Evolutionary conservation across 2,888 invertebrate species (phyloP).

Genomic region (Philopedon plagiatum): DNA sequence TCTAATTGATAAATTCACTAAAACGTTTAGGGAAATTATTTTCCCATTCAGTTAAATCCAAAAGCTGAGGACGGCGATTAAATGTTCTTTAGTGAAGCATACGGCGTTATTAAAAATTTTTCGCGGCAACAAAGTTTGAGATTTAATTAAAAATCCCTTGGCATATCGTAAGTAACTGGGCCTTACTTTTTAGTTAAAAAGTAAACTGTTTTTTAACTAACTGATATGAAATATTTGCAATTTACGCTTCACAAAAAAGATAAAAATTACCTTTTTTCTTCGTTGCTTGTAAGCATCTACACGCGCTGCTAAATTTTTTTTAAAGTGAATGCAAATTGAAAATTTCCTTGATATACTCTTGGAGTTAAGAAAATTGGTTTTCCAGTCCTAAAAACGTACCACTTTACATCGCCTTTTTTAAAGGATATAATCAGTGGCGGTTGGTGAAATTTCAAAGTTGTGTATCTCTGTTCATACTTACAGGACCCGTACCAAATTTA

Average conservation of each 20-base stretch:
- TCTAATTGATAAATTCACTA: constrained; percentile 11
- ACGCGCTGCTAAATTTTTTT: too few species aligned
- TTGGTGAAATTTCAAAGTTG: too few species aligned
- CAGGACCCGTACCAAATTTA: too few species aligned
- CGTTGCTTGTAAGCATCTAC: too few species aligned
- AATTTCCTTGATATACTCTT: too few species aligned
- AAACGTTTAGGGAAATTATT: constrained; percentile 15
- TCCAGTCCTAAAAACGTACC: too few species aligned
- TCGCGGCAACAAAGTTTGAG: constrained; percentile 11
- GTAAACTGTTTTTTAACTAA: not conserved
- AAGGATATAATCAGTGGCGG: too few species aligned
- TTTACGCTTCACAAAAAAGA: not conserved
- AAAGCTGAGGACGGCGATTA: constrained; percentile 8
- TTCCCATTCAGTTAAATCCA: constrained; percentile 15
- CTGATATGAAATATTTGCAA: not conserved
- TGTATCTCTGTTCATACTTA: too few species aligned
- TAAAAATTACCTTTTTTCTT: too few species aligned
- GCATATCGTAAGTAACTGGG: not conserved
- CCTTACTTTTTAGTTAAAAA: not conserved
- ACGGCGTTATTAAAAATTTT: constrained; percentile 17
- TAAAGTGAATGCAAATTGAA: too few species aligned
- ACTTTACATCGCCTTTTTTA: too few species aligned
- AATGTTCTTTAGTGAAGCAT: constrained; percentile 6
- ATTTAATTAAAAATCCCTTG: constrained; percentile 17
- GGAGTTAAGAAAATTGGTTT: too few species aligned